Evolutionary conservation across 2,888 invertebrate genomes (phyloP), one percentile per base, ranked within the genome.

Genomic region (Leucophenga montana): DNA sequence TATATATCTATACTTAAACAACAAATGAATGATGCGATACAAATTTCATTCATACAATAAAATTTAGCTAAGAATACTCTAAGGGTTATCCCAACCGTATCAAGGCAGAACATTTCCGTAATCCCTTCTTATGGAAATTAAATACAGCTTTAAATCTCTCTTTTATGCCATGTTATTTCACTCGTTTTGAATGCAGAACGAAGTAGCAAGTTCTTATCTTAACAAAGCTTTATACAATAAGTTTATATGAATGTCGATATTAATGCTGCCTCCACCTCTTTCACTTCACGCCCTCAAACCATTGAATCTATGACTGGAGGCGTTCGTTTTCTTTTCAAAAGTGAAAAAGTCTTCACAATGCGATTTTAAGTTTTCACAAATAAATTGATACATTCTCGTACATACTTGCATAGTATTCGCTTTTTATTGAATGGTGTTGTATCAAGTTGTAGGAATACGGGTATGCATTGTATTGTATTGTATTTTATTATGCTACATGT

Each of bases 81-180:
- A 13, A 31, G 20, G 62, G 33, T 64, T 64, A 64, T 64, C 62
- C 62, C 39, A 46, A 46, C 62, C 62, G 62, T n/a, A 46, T 48
- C 46, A 75, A 80, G 83, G 71, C 73, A 67, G 46, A 46, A 67
- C 78, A 73, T 73, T 79, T 73, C 78, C 75, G 73, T 78, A 83
- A 79, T 78, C 71, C 74, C 62, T 71, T 57, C 67, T 73, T 68
- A 73, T 75, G 73, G 73, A 69, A 71, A 69, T 71, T 71, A 56
- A 20, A 56, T 56, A 27, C 44, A 18, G 39, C 18, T 33, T 61
- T 56, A 13, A 39, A 61, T 61, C 39, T 18, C 16, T 13, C 16
- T 59, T 59, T 31, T 14, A 13, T 59, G 31, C 20, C n/a, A 14
- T 59, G 22, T 16, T 59, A 14, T 33, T 39, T 16, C 20, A 4